A percentile compares a stretch with the other conserved stretches of the same genome.
phyloP scores from a whole-genome alignment of 2,888 invertebrate species.

The Gari tellinella region DNA sequence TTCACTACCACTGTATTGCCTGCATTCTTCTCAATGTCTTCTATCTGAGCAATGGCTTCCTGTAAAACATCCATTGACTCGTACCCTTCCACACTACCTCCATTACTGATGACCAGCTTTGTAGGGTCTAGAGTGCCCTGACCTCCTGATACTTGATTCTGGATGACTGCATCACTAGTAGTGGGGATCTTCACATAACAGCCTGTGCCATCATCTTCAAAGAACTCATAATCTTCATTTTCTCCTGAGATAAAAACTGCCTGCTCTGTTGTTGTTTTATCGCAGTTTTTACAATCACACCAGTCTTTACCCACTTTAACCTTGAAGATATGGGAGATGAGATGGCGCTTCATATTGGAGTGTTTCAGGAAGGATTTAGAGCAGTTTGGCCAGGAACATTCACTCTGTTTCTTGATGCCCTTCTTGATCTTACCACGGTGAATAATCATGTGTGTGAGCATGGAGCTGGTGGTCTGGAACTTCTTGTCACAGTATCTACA shows the following conservation, averaged over 20 bases:
- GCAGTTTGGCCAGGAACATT: conserved; percentile 49
- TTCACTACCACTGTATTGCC: background rate
- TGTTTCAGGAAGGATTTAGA: conserved; percentile 43
- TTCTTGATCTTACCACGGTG: conserved; percentile 50
- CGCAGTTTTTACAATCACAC: conserved; percentile 53
- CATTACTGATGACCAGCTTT: conserved; percentile 16
- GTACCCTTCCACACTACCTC: conserved; percentile 24
- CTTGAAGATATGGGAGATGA: conserved; percentile 56
- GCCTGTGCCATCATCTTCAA: too few relatives aligned
- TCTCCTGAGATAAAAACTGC: background rate
- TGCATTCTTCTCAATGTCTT: conserved; percentile 44
- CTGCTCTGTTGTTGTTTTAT: background rate
- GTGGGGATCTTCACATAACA: too few relatives aligned
- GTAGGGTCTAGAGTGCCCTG: background rate
- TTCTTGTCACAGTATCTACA: conserved; percentile 46
- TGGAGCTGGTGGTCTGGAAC: conserved; percentile 56
- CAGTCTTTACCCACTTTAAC: conserved; percentile 46
- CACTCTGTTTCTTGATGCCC: conserved; percentile 27
- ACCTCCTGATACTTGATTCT: background rate
- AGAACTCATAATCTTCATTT: background rate
- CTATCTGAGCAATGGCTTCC: conserved; percentile 56
- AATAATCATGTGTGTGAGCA: conserved; percentile 52
- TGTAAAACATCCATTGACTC: conserved; percentile 54
- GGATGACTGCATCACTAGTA: too few relatives aligned
- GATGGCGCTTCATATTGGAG: conserved; percentile 42